Evolutionary conservation across 2,888 invertebrate species (phyloP).

Genomic region (Volucella zonaria): DNA sequence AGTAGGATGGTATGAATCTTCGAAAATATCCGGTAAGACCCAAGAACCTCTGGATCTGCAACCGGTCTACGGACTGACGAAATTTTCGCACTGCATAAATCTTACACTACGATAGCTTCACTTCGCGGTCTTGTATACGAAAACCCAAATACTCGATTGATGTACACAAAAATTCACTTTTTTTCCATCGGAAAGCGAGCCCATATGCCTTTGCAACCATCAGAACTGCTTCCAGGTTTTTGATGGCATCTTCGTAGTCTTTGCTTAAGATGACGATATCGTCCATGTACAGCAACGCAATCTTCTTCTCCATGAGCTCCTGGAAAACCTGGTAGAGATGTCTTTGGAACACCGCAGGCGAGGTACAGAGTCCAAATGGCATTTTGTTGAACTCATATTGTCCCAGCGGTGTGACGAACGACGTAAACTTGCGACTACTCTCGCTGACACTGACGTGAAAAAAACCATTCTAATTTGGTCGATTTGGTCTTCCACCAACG

Average conservation of each 20-base stretch:
- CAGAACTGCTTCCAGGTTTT: neutral
- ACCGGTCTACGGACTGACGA: slow-evolving; percentile 7
- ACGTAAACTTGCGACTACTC: slow-evolving; percentile 12
- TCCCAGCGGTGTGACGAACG: slow-evolving; percentile 5
- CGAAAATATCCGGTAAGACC: slow-evolving; percentile 10
- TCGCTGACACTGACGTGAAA: slow-evolving; percentile 21
- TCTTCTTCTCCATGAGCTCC: slow-evolving; percentile 20
- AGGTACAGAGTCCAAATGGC: slow-evolving; percentile 4
- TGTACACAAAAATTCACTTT: neutral
- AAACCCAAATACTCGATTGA: no score
- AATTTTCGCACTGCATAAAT: slow-evolving; percentile 16
- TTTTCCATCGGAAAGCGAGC: slow-evolving; percentile 4
- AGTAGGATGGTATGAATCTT: slow-evolving; percentile 13
- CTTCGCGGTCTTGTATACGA: neutral
- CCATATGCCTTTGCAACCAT: slow-evolving; percentile 7
- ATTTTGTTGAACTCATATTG: slow-evolving; percentile 2
- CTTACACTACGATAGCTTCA: slow-evolving; percentile 7
- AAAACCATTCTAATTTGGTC: slow-evolving; percentile 6
- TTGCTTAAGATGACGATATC: slow-evolving; percentile 24
- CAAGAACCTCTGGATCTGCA: slow-evolving; percentile 14
- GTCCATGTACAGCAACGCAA: slow-evolving; percentile 24
- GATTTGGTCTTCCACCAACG: slow-evolving; percentile 24
- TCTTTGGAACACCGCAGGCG: slow-evolving; percentile 8
- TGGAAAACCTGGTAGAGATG: slow-evolving; percentile 16
- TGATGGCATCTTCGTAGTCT: slow-evolving; percentile 15